Base-by-base conservation (phyloP, 2,113 vertebrate species). In the Tupaia chinensis region DNA sequence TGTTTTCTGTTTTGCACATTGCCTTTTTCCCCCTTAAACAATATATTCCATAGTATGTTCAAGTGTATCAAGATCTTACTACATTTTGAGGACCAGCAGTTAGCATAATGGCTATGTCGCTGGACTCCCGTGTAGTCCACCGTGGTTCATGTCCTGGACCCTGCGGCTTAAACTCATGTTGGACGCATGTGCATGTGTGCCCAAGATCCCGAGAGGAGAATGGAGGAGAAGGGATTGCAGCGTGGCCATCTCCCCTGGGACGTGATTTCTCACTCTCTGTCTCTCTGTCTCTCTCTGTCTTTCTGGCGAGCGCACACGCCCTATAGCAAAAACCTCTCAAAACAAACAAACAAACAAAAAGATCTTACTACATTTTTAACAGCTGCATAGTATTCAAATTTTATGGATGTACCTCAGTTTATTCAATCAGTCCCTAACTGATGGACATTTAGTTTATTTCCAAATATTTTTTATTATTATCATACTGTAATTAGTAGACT, bases 391-490 rank as follows among this genome's bases (percentile, higher is more conserved):
- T 92, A 80, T 89, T 74, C 25, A 93, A 93, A 5, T 66, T 85
- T 6, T 61, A 16, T 81, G n/a, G 16, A 11, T 77, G 14, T 76
- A 34, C 13, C 44, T 72, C 65, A 53, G 13, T 58, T 88, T 88
- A 80, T 65, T 87, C 15, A 63, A n/a, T 73, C n/a, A 54, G 34
- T 74, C 25, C 12, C 7, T 23, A 65, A 7, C 53, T 56, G 86
- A 3, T 70, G 63, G n/a, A 14, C 22, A 82, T 29, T 95, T 82
- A 65, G 34, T 5, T 77, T 74, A 44, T 86, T 95, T 88, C 16
- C 54, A 82, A 74, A 76, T 2, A 88, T 74, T 70, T 81, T 12
- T 16, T 63, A 66, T 92, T 95, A 65, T 23, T 96, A 95, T 72
- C 58, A 85, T 63, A 13, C 13, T 78, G 11, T 68, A 58, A 27